Base-by-base conservation (phyloP, 92 coral and sea anemone species). In the Porites lobata region DNA sequence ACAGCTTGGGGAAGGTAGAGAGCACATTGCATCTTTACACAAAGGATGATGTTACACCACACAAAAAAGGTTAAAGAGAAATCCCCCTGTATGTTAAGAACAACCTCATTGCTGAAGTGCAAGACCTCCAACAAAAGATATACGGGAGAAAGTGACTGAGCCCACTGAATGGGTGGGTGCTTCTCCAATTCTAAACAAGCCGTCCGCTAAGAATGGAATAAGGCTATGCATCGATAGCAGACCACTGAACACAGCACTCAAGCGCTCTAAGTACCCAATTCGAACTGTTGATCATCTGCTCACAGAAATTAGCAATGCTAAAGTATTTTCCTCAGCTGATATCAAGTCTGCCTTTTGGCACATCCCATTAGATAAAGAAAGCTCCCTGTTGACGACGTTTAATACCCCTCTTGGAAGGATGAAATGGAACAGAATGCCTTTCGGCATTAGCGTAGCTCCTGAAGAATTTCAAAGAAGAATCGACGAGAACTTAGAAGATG, bases 201-300 rank as follows among this genome's bases (percentile, higher is more conserved):
- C 87, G 12, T 83, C 87, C 57, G 80, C 80, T 54, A 71, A 83
- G 80, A 83, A 84, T n/a, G 74, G 72, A 71, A 72, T 84, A 84
- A 72, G 79, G 57, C 83, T 73, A 8, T 58, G 75, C 70, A 67
- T 84, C 65, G 81, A 75, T 51, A 52, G 69, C 87, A 76, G 80
- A 51, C 72, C 72, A 38, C 47, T 38, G 47, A 38, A 38, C 47
- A 38, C 47, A 38, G 47, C 47, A 38, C 47, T 38, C 47, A 38
- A 38, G 7, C 47, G 47, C 47, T 38, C 7, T 38, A 5, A 38
- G 47, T 38, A 38, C 47, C 47, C 47, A 38, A 4, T 38, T 38
- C 47, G 6, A 38, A 38, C 47, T 38, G 47, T 3, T 38, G 47
- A 38, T 38, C 47, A 38, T 38, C 47, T 38, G 47, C 47, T 4